These are phyloP conservation scores for Diarsia dahlii DNA, from an alignment of 2,888 invertebrate species.

Conservation along the genomic window DNA sequence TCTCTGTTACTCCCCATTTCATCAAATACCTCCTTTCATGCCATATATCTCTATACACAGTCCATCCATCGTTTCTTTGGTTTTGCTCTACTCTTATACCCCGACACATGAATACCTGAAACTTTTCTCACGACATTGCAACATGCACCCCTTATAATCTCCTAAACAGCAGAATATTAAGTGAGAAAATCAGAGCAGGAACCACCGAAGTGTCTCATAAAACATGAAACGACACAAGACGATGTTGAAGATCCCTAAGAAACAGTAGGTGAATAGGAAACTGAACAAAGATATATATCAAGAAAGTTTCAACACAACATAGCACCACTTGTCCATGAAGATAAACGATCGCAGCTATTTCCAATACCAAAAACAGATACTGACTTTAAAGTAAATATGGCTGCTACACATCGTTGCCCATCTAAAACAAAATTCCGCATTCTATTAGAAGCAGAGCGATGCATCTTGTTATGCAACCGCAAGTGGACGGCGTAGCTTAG, in stretches of 20 bases:
- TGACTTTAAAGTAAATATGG: conserved; percentile 24
- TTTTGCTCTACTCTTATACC: no score
- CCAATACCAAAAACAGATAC: conserved; percentile 24
- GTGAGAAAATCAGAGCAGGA: not conserved
- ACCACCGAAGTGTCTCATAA: not conserved
- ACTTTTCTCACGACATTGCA: no score
- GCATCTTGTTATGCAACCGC: conserved; percentile 59
- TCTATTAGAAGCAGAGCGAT: conserved; percentile 54
- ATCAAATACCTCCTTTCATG: no score
- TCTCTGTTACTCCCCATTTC: no score
- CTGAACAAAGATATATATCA: conserved; percentile 1
- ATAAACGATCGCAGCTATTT: conserved; percentile 15
- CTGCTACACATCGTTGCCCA: conserved; percentile 24
- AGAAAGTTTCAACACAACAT: not conserved
- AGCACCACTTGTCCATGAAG: not conserved
- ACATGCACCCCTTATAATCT: not conserved
- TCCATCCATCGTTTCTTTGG: no score
- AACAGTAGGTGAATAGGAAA: not conserved
- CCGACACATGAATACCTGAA: no score
- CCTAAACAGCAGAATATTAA: not conserved
- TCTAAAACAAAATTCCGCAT: conserved; percentile 60
- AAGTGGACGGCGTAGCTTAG: conserved; percentile 52
- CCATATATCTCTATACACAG: no score
- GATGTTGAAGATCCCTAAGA: not conserved
- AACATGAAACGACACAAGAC: not conserved